These are phyloP conservation scores for Acholoe squamosa DNA, from an alignment of 2,888 invertebrate genomes.

Conservation along the genomic window DNA sequence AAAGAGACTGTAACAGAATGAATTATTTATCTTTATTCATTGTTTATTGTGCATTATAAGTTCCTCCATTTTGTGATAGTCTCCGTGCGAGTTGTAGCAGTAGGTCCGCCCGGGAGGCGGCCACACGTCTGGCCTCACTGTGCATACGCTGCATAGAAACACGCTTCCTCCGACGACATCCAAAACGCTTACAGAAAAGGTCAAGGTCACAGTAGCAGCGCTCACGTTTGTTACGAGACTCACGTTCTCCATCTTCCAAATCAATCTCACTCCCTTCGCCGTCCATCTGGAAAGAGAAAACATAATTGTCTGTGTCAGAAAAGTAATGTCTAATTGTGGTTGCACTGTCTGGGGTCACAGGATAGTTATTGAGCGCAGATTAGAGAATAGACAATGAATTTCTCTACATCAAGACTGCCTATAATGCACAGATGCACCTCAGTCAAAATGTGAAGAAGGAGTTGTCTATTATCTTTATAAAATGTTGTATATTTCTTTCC, in stretches of 20 bases:
- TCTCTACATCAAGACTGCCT: too few species aligned
- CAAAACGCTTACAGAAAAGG: slow-evolving; percentile 63
- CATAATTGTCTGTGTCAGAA: too few species aligned
- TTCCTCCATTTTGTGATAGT: slow-evolving; percentile 3
- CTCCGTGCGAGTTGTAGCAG: not conserved
- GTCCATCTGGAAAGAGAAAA: not conserved
- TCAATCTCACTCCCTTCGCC: not conserved
- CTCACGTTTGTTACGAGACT: slow-evolving; percentile 22
- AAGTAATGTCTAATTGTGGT: too few species aligned
- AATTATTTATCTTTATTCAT: not conserved
- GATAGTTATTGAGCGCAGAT: too few species aligned
- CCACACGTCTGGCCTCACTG: not conserved
- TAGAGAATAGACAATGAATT: too few species aligned
- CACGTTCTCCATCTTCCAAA: not conserved
- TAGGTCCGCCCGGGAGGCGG: not conserved
- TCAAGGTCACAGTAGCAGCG: slow-evolving; percentile 63
- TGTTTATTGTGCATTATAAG: not conserved
- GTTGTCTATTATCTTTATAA: too few species aligned
- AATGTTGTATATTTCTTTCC: too few species aligned
- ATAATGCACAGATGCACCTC: too few species aligned
- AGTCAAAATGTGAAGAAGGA: too few species aligned
- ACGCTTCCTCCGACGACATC: slow-evolving; percentile 54
- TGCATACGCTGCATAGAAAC: not conserved
- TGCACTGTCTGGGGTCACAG: too few species aligned
- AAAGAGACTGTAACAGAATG: not conserved